These are phyloP conservation scores for Tenebrosternarchus preto DNA, from an alignment of 2,113 vertebrate species.

Conservation along the genomic window DNA sequence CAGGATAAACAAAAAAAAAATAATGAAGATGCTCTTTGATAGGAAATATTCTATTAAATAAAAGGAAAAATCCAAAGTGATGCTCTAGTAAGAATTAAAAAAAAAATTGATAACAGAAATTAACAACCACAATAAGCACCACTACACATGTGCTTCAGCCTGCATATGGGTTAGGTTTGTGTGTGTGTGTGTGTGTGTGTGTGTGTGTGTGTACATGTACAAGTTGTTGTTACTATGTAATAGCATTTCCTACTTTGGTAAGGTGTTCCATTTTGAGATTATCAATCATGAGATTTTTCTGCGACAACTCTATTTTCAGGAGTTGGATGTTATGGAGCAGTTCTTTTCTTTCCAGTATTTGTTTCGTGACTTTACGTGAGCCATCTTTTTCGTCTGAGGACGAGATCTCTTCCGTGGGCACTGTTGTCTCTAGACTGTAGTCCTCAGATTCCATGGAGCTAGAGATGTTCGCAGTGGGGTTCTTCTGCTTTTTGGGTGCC, in stretches of 20 bases:
- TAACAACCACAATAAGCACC: no score
- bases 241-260: slow-evolving; percentile 80
- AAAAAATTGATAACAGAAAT: no score
- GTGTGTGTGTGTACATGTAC: no score
- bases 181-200: no score
- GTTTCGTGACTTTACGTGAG: slow-evolving; percentile 83
- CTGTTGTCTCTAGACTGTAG: slow-evolving; percentile 92
- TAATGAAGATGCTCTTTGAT: no score
- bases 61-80: no score
- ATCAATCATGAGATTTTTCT: slow-evolving; percentile 92
- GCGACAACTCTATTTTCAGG: slow-evolving; percentile 91
- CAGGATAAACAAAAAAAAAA: no score
- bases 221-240: no score
- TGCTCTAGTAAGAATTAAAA: no score
- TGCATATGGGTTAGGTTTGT: no score
- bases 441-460: slow-evolving; percentile 96
- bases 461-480: slow-evolving; percentile 80
- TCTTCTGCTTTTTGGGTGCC: slow-evolving; percentile 79
- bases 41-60: no score
- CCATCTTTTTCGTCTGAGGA: slow-evolving; percentile 90
- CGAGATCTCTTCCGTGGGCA: slow-evolving; percentile 91
- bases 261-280: slow-evolving; percentile 93
- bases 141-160: no score
- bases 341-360: slow-evolving; percentile 91
- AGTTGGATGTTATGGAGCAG: slow-evolving; percentile 88